Percentiles rank a stretch among this genome's conserved stretches.
Conservation (phyloP, 2,113 vertebrate genomes). For the Muntiacus muntjak region DNA sequence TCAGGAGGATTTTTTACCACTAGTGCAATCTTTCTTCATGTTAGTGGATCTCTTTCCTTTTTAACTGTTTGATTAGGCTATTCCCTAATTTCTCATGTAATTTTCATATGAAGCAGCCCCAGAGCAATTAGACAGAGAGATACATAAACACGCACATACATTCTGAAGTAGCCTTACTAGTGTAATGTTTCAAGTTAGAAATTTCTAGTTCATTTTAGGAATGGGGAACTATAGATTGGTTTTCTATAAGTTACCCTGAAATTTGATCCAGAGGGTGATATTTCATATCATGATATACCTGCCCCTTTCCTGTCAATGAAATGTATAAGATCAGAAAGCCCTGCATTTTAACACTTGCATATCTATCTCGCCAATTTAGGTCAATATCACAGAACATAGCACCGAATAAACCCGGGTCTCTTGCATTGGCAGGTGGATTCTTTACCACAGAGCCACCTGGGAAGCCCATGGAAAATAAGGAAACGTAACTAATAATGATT, state of each 20-base stretch:
- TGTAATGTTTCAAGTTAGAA: background rate
- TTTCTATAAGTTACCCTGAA: background rate
- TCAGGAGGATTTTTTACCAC: background rate
- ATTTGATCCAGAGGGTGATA: background rate
- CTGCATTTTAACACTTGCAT: background rate
- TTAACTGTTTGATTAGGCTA: background rate
- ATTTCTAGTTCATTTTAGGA: background rate
- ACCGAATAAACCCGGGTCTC: background rate
- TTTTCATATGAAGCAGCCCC: background rate
- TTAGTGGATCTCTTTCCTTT: background rate
- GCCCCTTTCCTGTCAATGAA: background rate
- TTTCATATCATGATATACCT: background rate
- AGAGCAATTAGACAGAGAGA: background rate
- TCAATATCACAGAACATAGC: background rate
- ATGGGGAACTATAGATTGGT: background rate
- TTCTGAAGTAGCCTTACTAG: background rate
- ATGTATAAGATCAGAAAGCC: background rate
- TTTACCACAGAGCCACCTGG: background rate
- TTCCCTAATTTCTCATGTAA: background rate
- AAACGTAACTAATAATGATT: slow-evolving; percentile 13
- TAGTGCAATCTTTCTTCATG: background rate
- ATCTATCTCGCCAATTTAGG: background rate
- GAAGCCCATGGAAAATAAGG: background rate
- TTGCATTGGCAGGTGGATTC: background rate
- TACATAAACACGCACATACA: background rate